A percentile compares a stretch with the other conserved stretches of the same genome.
phyloP scores from a whole-genome alignment of 2,797 vertebrate genomes.

The Pangasius mekongensis region DNA sequence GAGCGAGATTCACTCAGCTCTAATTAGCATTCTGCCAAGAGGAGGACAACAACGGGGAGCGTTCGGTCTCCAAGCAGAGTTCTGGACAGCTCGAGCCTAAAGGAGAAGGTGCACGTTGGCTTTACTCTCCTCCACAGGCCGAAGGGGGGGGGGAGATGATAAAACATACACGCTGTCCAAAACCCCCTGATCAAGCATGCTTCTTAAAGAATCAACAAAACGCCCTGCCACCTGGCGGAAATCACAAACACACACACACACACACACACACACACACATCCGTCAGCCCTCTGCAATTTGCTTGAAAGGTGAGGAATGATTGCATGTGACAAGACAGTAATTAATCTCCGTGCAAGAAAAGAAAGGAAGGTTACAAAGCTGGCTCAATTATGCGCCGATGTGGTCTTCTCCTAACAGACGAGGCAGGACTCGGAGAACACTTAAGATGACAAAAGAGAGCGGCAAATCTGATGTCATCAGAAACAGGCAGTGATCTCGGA shows the following conservation, averaged over 20 bases:
- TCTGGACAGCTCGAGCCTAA: neutral
- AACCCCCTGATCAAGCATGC: neutral
- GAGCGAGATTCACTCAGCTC: constrained; percentile 48
- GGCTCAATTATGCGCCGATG: constrained; percentile 51
- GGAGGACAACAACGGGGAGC: constrained; percentile 36
- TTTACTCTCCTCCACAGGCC: neutral
- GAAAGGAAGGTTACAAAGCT: constrained; percentile 47
- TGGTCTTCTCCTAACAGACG: constrained; percentile 48
- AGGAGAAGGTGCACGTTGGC: neutral
- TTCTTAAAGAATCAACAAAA: constrained; percentile 19
- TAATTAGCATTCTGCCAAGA: constrained; percentile 58
- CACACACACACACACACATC: neutral
- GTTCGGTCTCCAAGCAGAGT: constrained; percentile 45
- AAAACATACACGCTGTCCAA: neutral
- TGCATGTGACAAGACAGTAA: constrained; percentile 58
- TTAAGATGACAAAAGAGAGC: constrained; percentile 72
- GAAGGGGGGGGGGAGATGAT: neutral
- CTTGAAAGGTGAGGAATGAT: constrained; percentile 57
- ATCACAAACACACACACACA: neutral
- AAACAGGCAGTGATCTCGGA: constrained; percentile 72
- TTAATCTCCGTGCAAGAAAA: constrained; percentile 53
- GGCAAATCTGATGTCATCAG: constrained; percentile 73
- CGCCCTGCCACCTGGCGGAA: constrained; percentile 38
- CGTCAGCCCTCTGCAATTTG: constrained; percentile 46
- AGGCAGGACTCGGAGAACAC: constrained; percentile 67